Base-by-base conservation (phyloP, 2,888 invertebrate species). In the Drosophila nigricruria region DNA sequence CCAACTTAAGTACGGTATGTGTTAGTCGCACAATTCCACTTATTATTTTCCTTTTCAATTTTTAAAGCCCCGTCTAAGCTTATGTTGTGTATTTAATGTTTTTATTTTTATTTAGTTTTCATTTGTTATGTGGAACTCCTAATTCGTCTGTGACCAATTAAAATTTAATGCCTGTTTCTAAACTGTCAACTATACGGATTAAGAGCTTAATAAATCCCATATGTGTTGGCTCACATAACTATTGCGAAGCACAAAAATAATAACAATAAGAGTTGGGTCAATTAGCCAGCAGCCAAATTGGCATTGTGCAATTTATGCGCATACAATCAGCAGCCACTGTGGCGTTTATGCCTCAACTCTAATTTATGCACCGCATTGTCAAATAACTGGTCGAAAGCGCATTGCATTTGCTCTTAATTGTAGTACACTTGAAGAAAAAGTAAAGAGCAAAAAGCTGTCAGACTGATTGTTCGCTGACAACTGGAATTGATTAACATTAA, bases 301-400 rank as follows among this genome's bases (percentile, higher is more conserved):
- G 8, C 43, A 43, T 16, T 14, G 8, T 30, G 42, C 54, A 84
- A 79, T 72, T 78, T 86, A 88, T 88, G 84, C 79, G 81, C 84
- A 86, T 79, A 86, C 64, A 69, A 79, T 75, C 56, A 72, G 70
- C 53, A 70, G 49, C n/a, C 43, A 73, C 69, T 58, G 57, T 47
- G 18, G 23, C 53, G 20, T 52, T 49, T 54, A 54, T 67, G 60
- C 43, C 54, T 12, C 54, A 54, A n/a, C 38, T 45, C 32, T 43
- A 73, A 70, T 72, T 70, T 73, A 71, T 79, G 67, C 67, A 68
- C 20, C 43, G 23, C 63, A 84, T 71, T 76, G 14, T 67, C 36
- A 59, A 81, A 62, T 27, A 20, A 6, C 14, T 34, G 43, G 20
- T 23, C 34, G 5, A 36, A 45, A 58, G 27, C 30, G 52, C 36